These are phyloP conservation scores for Pterocles burchelli DNA, from an alignment of 2,113 vertebrate species.

Conservation along the genomic window DNA sequence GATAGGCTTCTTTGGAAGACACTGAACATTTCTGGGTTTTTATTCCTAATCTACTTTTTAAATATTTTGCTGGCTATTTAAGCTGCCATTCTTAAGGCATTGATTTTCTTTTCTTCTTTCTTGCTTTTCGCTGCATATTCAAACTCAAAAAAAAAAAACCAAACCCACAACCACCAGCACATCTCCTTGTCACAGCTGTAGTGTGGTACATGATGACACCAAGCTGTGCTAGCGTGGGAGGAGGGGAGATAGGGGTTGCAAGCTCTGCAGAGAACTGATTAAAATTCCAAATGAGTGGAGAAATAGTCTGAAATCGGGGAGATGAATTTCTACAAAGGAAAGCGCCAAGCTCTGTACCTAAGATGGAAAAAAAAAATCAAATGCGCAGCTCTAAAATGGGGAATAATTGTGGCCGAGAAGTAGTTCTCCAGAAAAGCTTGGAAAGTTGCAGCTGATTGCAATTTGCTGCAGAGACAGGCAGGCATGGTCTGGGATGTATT, in stretches of 20 bases:
- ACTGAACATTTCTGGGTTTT: neutral
- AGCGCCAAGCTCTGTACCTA: neutral
- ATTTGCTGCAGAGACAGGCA: constrained; percentile 22
- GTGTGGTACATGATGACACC: constrained; percentile 51
- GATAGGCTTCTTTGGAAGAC: neutral
- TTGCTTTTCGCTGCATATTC: constrained; percentile 36
- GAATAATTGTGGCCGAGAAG: constrained; percentile 46
- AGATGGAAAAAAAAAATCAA: constrained; percentile 29
- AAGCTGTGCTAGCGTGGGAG: constrained; percentile 61
- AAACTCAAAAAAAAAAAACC: neutral
- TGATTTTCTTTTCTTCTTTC: constrained; percentile 35
- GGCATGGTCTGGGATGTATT: neutral
- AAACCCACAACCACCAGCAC: neutral
- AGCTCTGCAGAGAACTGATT: constrained; percentile 34
- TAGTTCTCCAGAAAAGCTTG: neutral
- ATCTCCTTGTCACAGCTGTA: constrained; percentile 51
- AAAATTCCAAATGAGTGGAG: constrained; percentile 55
- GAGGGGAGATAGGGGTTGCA: constrained; percentile 36
- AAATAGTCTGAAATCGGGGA: constrained; percentile 55
- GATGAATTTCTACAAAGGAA: constrained; percentile 44
- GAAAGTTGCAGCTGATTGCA: constrained; percentile 49
- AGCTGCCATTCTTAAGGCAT: neutral
- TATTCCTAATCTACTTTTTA: neutral
- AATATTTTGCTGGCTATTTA: constrained; percentile 24
- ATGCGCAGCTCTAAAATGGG: constrained; percentile 32